These are phyloP conservation scores for Leptopilina syphax DNA, from an alignment of 2,888 invertebrate genomes.

Conservation along the genomic window DNA sequence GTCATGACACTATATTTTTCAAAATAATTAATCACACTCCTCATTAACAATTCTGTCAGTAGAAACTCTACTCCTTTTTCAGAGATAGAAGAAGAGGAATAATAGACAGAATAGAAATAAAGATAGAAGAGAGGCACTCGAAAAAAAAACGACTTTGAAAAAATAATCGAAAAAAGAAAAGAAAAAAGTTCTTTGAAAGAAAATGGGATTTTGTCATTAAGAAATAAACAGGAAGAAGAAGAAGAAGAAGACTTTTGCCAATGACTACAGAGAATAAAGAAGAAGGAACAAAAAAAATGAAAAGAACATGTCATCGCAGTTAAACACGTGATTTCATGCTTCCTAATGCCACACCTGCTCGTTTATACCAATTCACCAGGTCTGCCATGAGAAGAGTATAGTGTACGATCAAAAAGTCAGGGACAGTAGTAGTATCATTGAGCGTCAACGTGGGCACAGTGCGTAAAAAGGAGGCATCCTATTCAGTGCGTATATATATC, in stretches of 20 bases:
- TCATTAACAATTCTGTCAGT: too few relatives aligned
- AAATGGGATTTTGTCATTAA: slow-evolving; percentile 12
- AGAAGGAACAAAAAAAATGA: neutral
- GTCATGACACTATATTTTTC: too few relatives aligned
- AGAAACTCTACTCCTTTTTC: too few relatives aligned
- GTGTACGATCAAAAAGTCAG: slow-evolving; percentile 49
- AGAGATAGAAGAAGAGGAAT: too few relatives aligned
- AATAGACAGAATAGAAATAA: too few relatives aligned
- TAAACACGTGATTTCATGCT: slow-evolving; percentile 22
- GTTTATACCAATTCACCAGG: slow-evolving; percentile 49
- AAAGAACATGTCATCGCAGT: slow-evolving; percentile 35
- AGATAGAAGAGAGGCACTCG: too few relatives aligned
- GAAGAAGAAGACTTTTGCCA: neutral
- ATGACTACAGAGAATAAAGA: neutral
- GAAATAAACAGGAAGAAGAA: slow-evolving; percentile 9
- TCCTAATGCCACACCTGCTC: slow-evolving; percentile 51
- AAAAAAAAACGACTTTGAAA: too few relatives aligned
- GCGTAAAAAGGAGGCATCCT: slow-evolving; percentile 55
- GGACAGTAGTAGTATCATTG: slow-evolving; percentile 37
- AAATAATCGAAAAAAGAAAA: too few relatives aligned
- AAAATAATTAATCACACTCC: too few relatives aligned
- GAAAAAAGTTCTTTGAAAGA: neutral
- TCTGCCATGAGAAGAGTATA: neutral
- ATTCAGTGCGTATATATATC: slow-evolving; percentile 35
- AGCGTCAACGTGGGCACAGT: slow-evolving; percentile 46